Evolutionary conservation across 2,888 invertebrate species (phyloP).

Genomic region (Argyra leucocephala): DNA sequence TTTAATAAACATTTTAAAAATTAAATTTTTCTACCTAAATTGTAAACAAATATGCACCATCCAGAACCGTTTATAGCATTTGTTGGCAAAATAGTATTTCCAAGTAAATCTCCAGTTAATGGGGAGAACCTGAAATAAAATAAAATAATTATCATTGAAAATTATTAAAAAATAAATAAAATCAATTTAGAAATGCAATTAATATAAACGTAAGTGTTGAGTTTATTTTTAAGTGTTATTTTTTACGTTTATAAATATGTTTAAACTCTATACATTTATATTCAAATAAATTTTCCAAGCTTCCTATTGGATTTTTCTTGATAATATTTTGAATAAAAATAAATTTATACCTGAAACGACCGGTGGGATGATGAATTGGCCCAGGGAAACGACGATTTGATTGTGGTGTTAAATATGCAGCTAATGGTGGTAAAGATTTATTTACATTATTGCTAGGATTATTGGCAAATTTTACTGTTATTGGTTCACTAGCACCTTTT

Average conservation of each 20-base stretch:
- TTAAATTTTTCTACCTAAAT: constrained; percentile 46
- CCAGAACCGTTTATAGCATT: constrained; percentile 75
- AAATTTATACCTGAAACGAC: constrained; percentile 31
- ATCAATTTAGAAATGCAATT: too few species aligned
- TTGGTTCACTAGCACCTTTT: constrained; percentile 71
- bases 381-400: constrained; percentile 65
- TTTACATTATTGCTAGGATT: constrained; percentile 76
- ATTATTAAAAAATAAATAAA: too few species aligned
- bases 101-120: constrained; percentile 65
- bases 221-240: too few species aligned
- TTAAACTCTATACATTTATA: too few species aligned
- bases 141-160: constrained; percentile 13
- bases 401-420: constrained; percentile 69
- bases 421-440: constrained; percentile 65
- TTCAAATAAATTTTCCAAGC: too few species aligned
- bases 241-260: too few species aligned
- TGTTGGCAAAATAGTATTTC: constrained; percentile 64
- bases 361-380: constrained; percentile 46
- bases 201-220: too few species aligned
- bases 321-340: too few species aligned
- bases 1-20: too few species aligned
- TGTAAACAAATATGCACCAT: constrained; percentile 73
- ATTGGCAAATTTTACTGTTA: constrained; percentile 86
- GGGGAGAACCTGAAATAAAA: constrained; percentile 61
- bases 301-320: too few species aligned